A percentile compares a stretch with the other conserved stretches of the same genome.
Conservation (phyloP, 2,888 invertebrate genomes). For the Syrista parreyssii region DNA sequence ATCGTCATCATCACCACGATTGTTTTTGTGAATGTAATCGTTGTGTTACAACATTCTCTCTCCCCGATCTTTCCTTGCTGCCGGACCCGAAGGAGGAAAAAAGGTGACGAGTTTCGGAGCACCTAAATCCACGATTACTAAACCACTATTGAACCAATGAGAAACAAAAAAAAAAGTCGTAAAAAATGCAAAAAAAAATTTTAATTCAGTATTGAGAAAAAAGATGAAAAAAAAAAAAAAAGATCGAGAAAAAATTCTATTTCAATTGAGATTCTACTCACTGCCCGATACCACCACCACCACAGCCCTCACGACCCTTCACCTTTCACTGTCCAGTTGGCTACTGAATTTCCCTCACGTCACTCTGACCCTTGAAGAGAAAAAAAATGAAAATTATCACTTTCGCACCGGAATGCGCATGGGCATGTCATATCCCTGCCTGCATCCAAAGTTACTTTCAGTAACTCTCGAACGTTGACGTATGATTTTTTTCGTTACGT, state of each 20-base stretch:
- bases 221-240: constrained; percentile 19
- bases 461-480: background rate
- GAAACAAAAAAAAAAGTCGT: constrained; percentile 14
- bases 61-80: constrained; percentile 65
- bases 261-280: constrained; percentile 47
- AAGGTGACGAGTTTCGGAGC: constrained; percentile 73
- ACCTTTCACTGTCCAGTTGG: constrained; percentile 5
- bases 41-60: constrained; percentile 66
- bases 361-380: constrained; percentile 40
- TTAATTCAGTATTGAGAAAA: constrained; percentile 10
- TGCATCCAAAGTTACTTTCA: constrained; percentile 29
- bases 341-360: constrained; percentile 32
- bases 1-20: constrained; percentile 48
- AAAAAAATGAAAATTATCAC: constrained; percentile 20
- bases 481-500: background rate
- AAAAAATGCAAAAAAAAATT: constrained; percentile 23
- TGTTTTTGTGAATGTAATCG: constrained; percentile 66
- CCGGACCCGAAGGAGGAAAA: constrained; percentile 72
- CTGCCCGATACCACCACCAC: constrained; percentile 42
- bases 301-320: constrained; percentile 29
- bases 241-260: constrained; percentile 28
- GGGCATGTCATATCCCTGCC: constrained; percentile 55
- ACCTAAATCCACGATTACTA: constrained; percentile 64
- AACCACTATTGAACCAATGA: constrained; percentile 10
- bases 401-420: constrained; percentile 63